Conservation (phyloP, 2,888 invertebrate genomes). For the Cryptocephalus moraei region DNA sequence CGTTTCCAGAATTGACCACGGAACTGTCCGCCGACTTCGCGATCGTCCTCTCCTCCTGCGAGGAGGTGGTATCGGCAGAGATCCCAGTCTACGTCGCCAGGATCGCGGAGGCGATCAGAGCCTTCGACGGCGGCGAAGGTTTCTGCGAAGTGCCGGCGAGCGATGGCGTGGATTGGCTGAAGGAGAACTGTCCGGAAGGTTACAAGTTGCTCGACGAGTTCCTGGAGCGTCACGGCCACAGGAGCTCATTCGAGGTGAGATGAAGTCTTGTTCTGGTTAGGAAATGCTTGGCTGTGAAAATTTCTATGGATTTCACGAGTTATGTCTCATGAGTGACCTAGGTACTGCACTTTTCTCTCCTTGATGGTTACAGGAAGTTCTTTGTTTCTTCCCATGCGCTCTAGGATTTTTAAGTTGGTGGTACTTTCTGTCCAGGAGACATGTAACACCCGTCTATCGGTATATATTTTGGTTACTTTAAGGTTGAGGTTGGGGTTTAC, state of each 20-base stretch:
- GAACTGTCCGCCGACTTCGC: conserved; percentile 63
- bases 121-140: conserved; percentile 32
- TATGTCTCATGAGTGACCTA: too few species aligned
- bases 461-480: too few species aligned
- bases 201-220: conserved; percentile 46
- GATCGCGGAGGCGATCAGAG: conserved; percentile 24
- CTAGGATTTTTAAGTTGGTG: too few species aligned
- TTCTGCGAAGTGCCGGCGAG: conserved; percentile 42
- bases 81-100: conserved; percentile 40
- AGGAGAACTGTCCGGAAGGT: conserved; percentile 39
- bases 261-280: too few species aligned
- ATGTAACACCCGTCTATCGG: too few species aligned
- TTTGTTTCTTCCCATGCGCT: too few species aligned
- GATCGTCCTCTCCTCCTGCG: conserved; percentile 54
- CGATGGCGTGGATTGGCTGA: conserved; percentile 49
- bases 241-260: conserved; percentile 52
- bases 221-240: conserved; percentile 59
- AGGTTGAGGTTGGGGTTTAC: too few species aligned
- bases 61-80: conserved; percentile 64
- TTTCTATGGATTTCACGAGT: too few species aligned
- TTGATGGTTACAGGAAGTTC: too few species aligned
- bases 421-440: too few species aligned
- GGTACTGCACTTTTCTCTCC: too few species aligned
- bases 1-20: conserved; percentile 35
- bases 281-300: too few species aligned